Conservation (phyloP, 1,140 invertebrate genomes). For the Bilobella aurantiaca region DNA sequence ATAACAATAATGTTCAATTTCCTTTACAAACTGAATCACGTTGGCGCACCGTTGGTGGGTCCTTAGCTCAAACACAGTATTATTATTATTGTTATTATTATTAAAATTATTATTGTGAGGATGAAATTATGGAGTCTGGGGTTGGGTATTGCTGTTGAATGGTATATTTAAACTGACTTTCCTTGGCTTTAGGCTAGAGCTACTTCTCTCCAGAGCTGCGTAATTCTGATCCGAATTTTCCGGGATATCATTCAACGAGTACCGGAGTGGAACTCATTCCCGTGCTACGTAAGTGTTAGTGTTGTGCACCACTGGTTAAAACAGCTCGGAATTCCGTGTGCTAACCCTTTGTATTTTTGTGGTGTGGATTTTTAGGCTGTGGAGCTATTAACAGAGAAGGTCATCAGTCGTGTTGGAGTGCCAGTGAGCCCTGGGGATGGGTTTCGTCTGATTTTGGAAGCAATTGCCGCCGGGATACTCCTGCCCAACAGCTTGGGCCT, state of each 20-base stretch:
- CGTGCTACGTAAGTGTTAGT: slow-evolving; percentile 71
- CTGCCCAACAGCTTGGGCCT: slow-evolving; percentile 69
- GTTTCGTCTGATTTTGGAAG: slow-evolving; percentile 83
- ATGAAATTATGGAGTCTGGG: too few relatives aligned
- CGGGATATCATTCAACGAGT: slow-evolving; percentile 86
- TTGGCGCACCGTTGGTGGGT: too few relatives aligned
- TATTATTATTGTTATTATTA: too few relatives aligned
- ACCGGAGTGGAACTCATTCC: slow-evolving; percentile 84
- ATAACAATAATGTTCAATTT: too few relatives aligned
- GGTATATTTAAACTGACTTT: too few relatives aligned
- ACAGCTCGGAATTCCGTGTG: too few relatives aligned
- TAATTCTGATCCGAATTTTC: slow-evolving; percentile 88
- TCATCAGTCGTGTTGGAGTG: slow-evolving; percentile 74
- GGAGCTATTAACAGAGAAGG: slow-evolving; percentile 89
- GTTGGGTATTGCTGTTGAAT: too few relatives aligned
- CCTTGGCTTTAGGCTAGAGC: slow-evolving; percentile 71
- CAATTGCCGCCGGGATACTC: slow-evolving; percentile 78
- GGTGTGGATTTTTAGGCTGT: slow-evolving; percentile 66
- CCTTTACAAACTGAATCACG: too few relatives aligned
- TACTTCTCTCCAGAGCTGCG: slow-evolving; percentile 82
- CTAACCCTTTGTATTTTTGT: slow-evolving; percentile 8
- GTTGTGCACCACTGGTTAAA: too few relatives aligned
- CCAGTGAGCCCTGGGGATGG: slow-evolving; percentile 85
- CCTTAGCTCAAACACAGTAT: too few relatives aligned
- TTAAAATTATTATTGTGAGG: slow-evolving; percentile 39